A percentile compares a stretch with the other conserved stretches of the same genome.
These are phyloP conservation scores for Bombus ignitus DNA, from an alignment of 1,140 invertebrate species.

Conservation along the genomic window DNA sequence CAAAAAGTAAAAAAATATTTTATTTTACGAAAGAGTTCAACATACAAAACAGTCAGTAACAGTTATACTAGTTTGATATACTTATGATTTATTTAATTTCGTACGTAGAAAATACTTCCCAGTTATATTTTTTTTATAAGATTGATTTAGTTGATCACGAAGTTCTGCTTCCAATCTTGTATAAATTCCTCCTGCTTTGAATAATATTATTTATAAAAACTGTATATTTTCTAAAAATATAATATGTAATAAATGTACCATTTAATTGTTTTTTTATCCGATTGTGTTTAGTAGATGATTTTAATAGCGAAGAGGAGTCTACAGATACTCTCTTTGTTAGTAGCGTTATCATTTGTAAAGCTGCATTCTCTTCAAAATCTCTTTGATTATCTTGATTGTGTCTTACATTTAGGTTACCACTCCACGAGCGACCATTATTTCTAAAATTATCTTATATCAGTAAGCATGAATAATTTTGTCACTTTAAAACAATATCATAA, in stretches of 20 bases:
- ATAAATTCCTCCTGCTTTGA: constrained; percentile 86
- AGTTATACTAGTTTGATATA: neutral
- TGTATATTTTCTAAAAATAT: constrained; percentile 20
- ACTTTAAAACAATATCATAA: constrained; percentile 6
- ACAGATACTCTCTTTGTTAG: constrained; percentile 83
- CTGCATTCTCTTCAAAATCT: constrained; percentile 90
- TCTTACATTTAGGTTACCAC: constrained; percentile 87
- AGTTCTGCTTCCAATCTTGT: constrained; percentile 88
- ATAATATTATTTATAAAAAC: constrained; percentile 40
- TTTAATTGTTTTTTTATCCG: constrained; percentile 72
- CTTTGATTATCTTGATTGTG: constrained; percentile 93
- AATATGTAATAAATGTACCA: constrained; percentile 68
- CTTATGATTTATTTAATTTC: constrained; percentile 53
- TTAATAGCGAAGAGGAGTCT: constrained; percentile 66
- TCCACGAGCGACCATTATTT: constrained; percentile 85
- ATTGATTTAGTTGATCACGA: constrained; percentile 83
- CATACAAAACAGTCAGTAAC: neutral
- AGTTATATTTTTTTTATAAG: constrained; percentile 70
- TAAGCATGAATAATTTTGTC: neutral
- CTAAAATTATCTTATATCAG: constrained; percentile 56
- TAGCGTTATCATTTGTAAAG: constrained; percentile 86
- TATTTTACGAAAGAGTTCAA: neutral
- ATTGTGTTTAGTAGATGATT: constrained; percentile 66
- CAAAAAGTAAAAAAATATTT: neutral
- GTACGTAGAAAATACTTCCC: constrained; percentile 58